Evolutionary conservation across 2,888 invertebrate genomes (phyloP).

Genomic region (Pterobdella sp.): DNA sequence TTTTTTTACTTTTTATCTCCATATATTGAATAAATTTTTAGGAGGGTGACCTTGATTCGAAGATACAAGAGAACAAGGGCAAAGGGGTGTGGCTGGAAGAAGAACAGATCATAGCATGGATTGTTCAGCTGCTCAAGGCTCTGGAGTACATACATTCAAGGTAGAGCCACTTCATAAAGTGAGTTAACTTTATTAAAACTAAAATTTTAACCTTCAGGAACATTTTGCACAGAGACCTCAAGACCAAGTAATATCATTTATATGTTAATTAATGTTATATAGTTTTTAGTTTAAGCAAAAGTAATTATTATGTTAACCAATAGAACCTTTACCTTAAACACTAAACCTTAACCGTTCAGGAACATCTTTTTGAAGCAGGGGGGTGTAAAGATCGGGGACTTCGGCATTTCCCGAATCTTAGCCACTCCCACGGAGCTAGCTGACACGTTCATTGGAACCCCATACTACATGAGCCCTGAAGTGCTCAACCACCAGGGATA

Average conservation of each 20-base stretch:
- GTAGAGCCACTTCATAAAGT: conserved; percentile 11
- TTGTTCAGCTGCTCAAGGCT: conserved; percentile 49
- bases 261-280: neutral
- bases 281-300: neutral
- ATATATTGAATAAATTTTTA: conserved; percentile 33
- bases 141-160: conserved; percentile 50
- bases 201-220: conserved; percentile 38
- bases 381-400: conserved; percentile 50
- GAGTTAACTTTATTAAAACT: neutral
- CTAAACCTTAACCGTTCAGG: conserved; percentile 34
- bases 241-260: conserved; percentile 44
- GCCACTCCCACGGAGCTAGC: conserved; percentile 51
- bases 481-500: conserved; percentile 52
- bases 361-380: conserved; percentile 50
- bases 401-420: conserved; percentile 51
- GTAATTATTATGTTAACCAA: neutral
- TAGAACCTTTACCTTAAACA: neutral
- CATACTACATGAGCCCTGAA: conserved; percentile 53
- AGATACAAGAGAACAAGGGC: conserved; percentile 45
- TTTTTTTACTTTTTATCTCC: neutral
- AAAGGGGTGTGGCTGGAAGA: conserved; percentile 44
- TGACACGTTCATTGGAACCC: conserved; percentile 51
- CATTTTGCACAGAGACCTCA: conserved; percentile 51
- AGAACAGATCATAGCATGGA: conserved; percentile 47
- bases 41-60: conserved; percentile 50